Conservation (phyloP, 2,797 vertebrate species). For the Diglossa cyanea region DNA sequence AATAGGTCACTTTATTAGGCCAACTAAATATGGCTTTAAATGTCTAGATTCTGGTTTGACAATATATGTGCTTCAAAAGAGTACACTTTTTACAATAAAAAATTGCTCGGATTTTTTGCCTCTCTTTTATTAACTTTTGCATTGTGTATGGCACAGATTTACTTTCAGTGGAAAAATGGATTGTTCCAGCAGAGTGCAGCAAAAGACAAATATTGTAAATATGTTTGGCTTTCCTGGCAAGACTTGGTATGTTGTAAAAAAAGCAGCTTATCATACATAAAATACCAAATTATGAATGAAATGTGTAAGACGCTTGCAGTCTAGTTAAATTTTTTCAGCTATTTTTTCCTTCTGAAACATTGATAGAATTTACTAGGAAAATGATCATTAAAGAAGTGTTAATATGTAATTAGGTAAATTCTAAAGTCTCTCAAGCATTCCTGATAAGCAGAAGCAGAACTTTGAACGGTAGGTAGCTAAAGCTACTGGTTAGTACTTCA, state of each 20-base stretch:
- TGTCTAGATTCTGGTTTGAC: background rate
- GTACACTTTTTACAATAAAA: background rate
- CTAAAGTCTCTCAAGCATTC: background rate
- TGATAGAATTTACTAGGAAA: background rate
- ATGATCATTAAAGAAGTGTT: background rate
- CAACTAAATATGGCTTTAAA: background rate
- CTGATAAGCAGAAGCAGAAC: background rate
- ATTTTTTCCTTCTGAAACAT: background rate
- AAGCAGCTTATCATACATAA: background rate
- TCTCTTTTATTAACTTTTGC: background rate
- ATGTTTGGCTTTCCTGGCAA: background rate
- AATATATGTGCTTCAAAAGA: background rate
- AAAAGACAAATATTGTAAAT: constrained; percentile 69
- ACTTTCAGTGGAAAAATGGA: background rate
- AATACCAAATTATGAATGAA: background rate
- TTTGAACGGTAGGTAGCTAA: background rate
- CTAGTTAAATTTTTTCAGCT: background rate
- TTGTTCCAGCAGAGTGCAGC: constrained; percentile 79
- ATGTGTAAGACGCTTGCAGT: background rate
- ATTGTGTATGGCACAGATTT: background rate
- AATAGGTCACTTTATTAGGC: background rate
- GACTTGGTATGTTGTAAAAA: background rate
- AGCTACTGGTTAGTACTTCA: background rate
- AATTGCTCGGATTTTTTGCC: background rate
- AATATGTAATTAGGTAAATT: background rate